Evolutionary conservation across 2,888 invertebrate genomes (phyloP).

Genomic region (Salpingus planirostris): DNA sequence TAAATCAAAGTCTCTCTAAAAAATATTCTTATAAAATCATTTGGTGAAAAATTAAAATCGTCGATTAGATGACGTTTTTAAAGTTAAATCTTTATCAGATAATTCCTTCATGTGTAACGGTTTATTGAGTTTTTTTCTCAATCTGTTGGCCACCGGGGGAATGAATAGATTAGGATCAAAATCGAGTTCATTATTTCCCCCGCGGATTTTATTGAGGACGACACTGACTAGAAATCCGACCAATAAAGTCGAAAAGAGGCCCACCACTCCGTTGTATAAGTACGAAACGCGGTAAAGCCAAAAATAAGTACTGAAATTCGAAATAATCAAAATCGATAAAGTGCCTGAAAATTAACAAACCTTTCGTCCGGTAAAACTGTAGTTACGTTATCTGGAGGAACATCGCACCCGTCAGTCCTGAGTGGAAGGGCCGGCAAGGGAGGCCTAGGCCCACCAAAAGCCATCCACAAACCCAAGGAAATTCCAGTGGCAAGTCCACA

Average conservation of each 20-base stretch:
- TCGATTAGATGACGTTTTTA: neutral
- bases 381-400: constrained; percentile 1
- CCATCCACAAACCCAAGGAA: constrained; percentile 68
- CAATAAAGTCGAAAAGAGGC: constrained; percentile 44
- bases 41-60: too few relatives aligned
- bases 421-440: constrained; percentile 48
- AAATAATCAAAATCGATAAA: neutral
- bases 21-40: too few relatives aligned
- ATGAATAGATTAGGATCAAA: constrained; percentile 52
- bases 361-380: neutral
- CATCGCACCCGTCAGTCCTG: constrained; percentile 49
- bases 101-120: constrained; percentile 9
- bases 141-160: constrained; percentile 45
- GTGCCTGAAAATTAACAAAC: too few relatives aligned
- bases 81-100: constrained; percentile 12
- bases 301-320: constrained; percentile 42
- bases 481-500: constrained; percentile 57
- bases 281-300: constrained; percentile 66
- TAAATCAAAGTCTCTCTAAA: too few relatives aligned
- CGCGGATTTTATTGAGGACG: constrained; percentile 33
- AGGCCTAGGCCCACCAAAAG: constrained; percentile 73
- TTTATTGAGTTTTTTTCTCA: constrained; percentile 29
- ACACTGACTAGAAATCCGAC: constrained; percentile 47
- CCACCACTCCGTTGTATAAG: constrained; percentile 59
- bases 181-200: constrained; percentile 26